phyloP scores from a whole-genome alignment of 2,888 invertebrate genomes.

The Pyrgus malvae region DNA sequence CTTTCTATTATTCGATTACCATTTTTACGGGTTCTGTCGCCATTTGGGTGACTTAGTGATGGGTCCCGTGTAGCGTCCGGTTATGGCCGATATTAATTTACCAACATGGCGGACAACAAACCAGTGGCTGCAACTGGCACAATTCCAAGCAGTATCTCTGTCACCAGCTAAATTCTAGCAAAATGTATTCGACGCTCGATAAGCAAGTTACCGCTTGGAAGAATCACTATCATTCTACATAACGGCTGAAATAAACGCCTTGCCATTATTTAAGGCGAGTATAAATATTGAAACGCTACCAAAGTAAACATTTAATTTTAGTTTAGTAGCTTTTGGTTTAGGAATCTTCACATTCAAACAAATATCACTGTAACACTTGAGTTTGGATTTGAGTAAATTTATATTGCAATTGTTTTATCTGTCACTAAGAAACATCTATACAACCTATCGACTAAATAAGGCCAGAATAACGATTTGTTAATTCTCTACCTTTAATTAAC shows the following conservation, averaged over 20 bases:
- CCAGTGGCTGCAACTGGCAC: constrained; percentile 66
- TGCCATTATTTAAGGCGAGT: constrained; percentile 10
- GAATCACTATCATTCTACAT: constrained; percentile 17
- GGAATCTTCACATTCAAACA: background rate
- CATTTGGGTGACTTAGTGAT: constrained; percentile 17
- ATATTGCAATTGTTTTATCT: too few relatives aligned
- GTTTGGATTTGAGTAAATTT: too few relatives aligned
- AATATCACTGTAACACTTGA: background rate
- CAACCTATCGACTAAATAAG: too few relatives aligned
- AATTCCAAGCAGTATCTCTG: constrained; percentile 41
- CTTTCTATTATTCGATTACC: constrained; percentile 7
- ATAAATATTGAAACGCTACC: constrained; percentile 17
- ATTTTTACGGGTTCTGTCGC: constrained; percentile 16
- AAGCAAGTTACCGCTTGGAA: constrained; percentile 44
- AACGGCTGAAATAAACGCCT: constrained; percentile 8
- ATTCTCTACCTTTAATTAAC: too few relatives aligned
- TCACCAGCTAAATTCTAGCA: constrained; percentile 48
- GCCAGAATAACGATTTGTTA: too few relatives aligned
- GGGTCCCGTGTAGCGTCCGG: constrained; percentile 45
- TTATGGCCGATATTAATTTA: constrained; percentile 72
- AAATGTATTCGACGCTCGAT: constrained; percentile 54
- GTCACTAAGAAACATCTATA: too few relatives aligned
- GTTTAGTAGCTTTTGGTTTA: constrained; percentile 6
- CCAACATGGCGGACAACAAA: constrained; percentile 64
- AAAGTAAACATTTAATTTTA: constrained; percentile 17